Evolutionary conservation across 2,113 vertebrate species (phyloP).

Genomic region (Mastomys natalensis): DNA sequence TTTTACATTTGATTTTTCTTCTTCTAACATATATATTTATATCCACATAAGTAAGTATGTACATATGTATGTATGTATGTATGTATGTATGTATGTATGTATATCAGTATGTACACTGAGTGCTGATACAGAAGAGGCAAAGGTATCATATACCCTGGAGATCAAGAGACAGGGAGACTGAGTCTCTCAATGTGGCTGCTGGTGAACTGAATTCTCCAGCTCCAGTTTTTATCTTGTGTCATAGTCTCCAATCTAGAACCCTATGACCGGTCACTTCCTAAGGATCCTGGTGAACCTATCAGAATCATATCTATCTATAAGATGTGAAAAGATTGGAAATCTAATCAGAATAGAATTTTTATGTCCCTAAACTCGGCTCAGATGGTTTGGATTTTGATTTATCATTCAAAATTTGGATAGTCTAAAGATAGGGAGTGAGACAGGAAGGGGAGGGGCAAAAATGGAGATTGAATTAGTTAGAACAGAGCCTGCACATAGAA

Average conservation of each 20-base stretch:
- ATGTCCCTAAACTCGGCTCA: neutral
- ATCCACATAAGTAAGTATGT: fast-evolving
- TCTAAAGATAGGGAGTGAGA: neutral
- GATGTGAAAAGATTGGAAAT: neutral
- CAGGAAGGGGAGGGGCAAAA: too few species aligned
- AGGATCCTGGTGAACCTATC: neutral
- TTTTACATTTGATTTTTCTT: constrained; percentile 31
- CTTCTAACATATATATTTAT: neutral
- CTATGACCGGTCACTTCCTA: neutral
- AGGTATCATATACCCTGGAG: neutral
- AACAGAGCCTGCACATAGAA: too few species aligned
- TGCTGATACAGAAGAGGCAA: neutral
- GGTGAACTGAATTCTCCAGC: neutral
- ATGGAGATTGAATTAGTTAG: too few species aligned
- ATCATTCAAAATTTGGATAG: neutral
- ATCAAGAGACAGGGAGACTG: neutral
- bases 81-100: neutral
- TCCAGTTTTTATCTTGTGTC: neutral
- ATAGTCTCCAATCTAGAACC: neutral
- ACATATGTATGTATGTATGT: neutral
- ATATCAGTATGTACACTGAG: too few species aligned
- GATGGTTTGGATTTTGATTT: neutral
- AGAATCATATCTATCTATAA: neutral
- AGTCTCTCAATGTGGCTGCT: neutral
- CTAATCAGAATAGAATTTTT: neutral